Evolutionary conservation across 2,797 vertebrate species (phyloP).

Genomic region (Siniperca undulata): DNA sequence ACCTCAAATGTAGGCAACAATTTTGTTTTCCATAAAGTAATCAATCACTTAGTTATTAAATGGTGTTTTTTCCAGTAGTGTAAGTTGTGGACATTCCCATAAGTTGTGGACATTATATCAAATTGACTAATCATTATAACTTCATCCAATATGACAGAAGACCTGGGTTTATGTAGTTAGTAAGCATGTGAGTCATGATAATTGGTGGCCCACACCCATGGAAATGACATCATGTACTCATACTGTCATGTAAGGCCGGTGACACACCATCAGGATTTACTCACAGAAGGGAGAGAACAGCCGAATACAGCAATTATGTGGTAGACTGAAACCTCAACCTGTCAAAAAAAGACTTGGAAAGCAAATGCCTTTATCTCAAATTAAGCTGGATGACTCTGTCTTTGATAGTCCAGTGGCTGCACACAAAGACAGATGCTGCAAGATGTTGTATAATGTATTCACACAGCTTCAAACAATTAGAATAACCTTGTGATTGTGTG

Average conservation of each 20-base stretch:
- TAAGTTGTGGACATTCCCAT: not conserved
- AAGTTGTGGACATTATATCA: conserved; percentile 2
- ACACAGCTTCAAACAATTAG: conserved; percentile 71
- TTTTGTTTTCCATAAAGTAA: not conserved
- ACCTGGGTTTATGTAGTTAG: conserved; percentile 57
- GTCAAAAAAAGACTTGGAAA: conserved; percentile 52
- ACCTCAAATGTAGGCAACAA: not conserved
- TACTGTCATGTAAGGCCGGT: conserved; percentile 56
- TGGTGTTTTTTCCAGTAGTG: not conserved
- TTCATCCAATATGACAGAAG: conserved; percentile 36
- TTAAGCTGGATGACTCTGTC: conserved; percentile 48
- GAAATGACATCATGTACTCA: conserved; percentile 67
- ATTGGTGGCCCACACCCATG: conserved; percentile 69
- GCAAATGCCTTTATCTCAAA: conserved; percentile 58
- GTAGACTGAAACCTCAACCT: conserved; percentile 61
- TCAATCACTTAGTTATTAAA: not conserved
- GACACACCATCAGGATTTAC: conserved; percentile 66
- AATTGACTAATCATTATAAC: conserved; percentile 31
- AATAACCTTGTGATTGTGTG: conserved; percentile 68
- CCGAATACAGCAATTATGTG: conserved; percentile 66
- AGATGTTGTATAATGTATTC: conserved; percentile 43
- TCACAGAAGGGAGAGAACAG: conserved; percentile 45
- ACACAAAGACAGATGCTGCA: conserved; percentile 26
- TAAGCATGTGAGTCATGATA: conserved; percentile 66
- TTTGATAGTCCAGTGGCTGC: conserved; percentile 50